Evolutionary conservation across 1,140 invertebrate genomes (phyloP), one percentile per base, ranked within the genome.

Genomic region (Ectropis grisescens): DNA sequence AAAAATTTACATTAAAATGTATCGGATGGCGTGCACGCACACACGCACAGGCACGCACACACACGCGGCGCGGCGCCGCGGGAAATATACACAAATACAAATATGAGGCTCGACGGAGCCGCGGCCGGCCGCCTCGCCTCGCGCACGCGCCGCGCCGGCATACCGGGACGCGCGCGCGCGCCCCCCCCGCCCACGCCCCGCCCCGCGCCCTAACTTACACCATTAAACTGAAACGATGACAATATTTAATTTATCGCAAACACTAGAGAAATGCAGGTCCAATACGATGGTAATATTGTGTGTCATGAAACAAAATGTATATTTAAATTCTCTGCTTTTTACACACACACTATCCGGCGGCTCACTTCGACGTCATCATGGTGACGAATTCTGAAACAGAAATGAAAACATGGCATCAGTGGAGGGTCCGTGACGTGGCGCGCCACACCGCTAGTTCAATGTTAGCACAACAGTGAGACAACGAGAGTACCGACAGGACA

Each of bases 351-450:
- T 74, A 68, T 57, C 62, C 69, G 66, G 52, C 64, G 59, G 70
- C 87, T 89, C 93, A 97, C 93, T 97, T 97, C 89, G 94, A 96
- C 89, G 94, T 97, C 94, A 97, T 97, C 94, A 97, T 97, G 87
- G 94, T 97, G 86, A 97, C 94, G 87, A 97, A 97, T 90, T 97
- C 94, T 96, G 90, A 31, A 93, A 90, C 11, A 69, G 83, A 85
- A 75, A 85, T 66, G 72, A 72, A 52, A 41, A 57, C 30, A 10
- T 1, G 12, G 12, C 33, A 58, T 71, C 58, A 72, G 50, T 9
- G 16, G 10, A 29, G 12, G 15, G 15, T 6, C 16, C 13, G 13
- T n/a, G 13, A 14, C 14, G n/a, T 2, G 15, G 13, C 45, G 40
- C 47, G 45, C 39, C 41, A 47, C 50, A 58, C 39, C 52, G 53